Base-by-base conservation (phyloP, 2,113 vertebrate species). In the Jacana jacana region DNA sequence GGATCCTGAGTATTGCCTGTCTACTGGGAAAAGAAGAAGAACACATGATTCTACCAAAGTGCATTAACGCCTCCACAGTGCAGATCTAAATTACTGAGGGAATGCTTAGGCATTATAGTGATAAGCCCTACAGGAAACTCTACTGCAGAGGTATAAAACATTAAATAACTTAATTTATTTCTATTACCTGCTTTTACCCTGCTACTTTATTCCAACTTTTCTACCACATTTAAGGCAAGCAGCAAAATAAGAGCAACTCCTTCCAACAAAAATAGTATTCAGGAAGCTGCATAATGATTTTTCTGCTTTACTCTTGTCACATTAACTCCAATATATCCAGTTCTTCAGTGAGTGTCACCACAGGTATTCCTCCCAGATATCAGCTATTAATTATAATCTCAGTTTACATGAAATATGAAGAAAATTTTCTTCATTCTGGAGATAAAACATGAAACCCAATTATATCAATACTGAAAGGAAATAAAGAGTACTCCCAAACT, bases 121-220 rank as follows among this genome's bases (percentile, higher is more conserved):
- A 85, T 80, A 89, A 89, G 40, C 66, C 61, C 66, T 85, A 42
- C 66, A 82, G 70, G 71, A 95, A 95, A 73, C 54, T 37, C 64
- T 86, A 80, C 93, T 88, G 75, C 19, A 89, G 61, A 65, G 80
- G 19, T 76, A 80, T 80, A 77, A 91, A 95, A 88, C 78, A 97
- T 75, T 81, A 76, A 86, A 84, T 86, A 90, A 92, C n/a, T 60
- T 58, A 69, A 86, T 90, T 92, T 83, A 83, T 95, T 87, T 79
- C 77, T 87, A 89, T 65, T 87, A 76, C 28, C 42, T 81, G 30
- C 35, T 92, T 92, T 87, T 89, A 84, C 33, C 39, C 30, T 61
- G 16, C 8, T 91, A 48, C 54, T 76, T 86, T 82, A 18, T 70
- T 94, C 20, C 35, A 75, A 71, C 17, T 28, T 91, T 88, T 86